These are phyloP conservation scores for Malurus splendens DNA, from an alignment of 2,797 vertebrate genomes.

Conservation along the genomic window DNA sequence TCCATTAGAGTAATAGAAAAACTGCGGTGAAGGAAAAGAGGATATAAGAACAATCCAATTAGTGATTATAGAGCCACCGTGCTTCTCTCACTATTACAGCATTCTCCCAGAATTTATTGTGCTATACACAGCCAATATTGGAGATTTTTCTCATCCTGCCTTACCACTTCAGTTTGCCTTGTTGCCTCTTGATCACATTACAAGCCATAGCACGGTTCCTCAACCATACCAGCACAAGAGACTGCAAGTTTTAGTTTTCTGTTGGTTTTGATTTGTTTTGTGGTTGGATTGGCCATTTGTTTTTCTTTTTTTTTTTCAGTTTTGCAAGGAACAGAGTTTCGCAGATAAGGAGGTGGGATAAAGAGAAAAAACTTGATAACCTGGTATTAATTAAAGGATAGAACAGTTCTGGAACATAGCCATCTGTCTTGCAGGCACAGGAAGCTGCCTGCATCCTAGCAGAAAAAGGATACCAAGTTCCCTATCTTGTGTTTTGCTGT, in stretches of 20 bases:
- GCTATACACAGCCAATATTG: background rate
- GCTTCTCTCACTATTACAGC: background rate
- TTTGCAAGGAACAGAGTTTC: background rate
- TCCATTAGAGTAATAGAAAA: slow-evolving; percentile 82
- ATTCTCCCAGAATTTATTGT: background rate
- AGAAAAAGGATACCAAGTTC: slow-evolving; percentile 9
- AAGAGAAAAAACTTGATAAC: background rate
- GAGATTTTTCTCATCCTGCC: background rate
- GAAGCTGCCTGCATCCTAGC: background rate
- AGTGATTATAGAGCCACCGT: background rate
- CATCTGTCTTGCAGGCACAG: background rate
- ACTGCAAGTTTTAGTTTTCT: background rate
- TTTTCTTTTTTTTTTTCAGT: background rate
- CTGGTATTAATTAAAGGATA: background rate
- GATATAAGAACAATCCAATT: background rate
- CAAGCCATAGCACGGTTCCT: background rate
- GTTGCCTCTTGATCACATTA: background rate
- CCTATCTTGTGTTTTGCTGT: background rate
- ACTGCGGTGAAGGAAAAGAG: slow-evolving; percentile 69
- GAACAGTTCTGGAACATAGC: background rate
- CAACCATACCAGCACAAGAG: background rate
- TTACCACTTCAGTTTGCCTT: background rate
- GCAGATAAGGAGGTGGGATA: background rate
- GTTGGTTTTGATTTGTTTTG: background rate
- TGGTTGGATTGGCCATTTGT: background rate